Percentiles rank a stretch among this genome's conserved stretches.
These are phyloP conservation scores for Chaitophorus viminalis DNA, from an alignment of 2,888 invertebrate species.

Conservation along the genomic window DNA sequence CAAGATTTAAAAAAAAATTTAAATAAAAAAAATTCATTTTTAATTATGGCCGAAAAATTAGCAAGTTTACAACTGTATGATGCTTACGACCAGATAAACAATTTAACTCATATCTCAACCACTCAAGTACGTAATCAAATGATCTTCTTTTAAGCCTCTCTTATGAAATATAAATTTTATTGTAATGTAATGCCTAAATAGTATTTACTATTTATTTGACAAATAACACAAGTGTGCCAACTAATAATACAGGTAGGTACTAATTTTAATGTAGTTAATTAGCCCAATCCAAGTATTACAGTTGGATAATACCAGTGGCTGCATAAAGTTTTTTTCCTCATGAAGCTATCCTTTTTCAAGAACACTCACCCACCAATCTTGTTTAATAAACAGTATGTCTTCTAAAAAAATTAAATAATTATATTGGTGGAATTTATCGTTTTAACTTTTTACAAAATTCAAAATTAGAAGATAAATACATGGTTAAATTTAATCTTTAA, in stretches of 20 bases:
- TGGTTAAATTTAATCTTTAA: no score
- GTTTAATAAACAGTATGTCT: no score
- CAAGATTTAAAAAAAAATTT: not conserved
- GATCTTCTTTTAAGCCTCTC: not conserved
- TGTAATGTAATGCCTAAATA: not conserved
- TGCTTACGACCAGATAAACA: not conserved
- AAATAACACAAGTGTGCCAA: not conserved
- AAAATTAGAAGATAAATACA: no score
- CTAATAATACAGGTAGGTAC: not conserved
- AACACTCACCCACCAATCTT: no score
- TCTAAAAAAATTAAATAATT: no score
- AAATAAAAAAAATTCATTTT: not conserved
- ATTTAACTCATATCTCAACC: not conserved
- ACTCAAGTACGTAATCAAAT: not conserved
- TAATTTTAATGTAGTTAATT: not conserved
- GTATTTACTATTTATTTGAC: no score
- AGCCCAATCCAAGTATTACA: no score
- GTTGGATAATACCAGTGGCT: no score
- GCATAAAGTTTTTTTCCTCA: no score
- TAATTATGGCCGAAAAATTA: not conserved
- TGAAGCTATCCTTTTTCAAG: no score
- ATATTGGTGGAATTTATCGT: no score
- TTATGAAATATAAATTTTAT: not conserved
- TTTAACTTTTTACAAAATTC: no score
- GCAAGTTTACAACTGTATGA: not conserved